These are phyloP conservation scores for Discoglossus pictus DNA, from an alignment of 2,797 vertebrate genomes.

Conservation along the genomic window DNA sequence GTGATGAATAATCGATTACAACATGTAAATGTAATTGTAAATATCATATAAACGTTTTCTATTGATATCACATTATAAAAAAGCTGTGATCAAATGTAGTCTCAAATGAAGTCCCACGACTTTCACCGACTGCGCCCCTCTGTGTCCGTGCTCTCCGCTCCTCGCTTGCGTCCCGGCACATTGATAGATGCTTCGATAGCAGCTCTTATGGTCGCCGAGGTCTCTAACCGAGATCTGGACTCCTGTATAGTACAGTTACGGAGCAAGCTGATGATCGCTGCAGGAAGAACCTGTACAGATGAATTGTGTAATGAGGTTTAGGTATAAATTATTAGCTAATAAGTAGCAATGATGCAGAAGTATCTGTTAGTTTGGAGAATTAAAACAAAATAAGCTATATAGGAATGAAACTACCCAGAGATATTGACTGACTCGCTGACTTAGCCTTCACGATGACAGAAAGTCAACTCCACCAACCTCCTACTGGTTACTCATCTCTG, in stretches of 20 bases:
- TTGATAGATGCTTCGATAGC: slow-evolving; percentile 66
- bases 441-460: too few relatives aligned
- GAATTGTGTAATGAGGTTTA: not conserved
- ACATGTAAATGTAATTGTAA: too few relatives aligned
- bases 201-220: slow-evolving; percentile 64
- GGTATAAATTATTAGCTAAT: not conserved
- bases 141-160: not conserved
- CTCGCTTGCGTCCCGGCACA: slow-evolving; percentile 46
- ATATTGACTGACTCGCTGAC: too few relatives aligned
- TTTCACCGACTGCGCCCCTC: not conserved
- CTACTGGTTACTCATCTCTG: too few relatives aligned
- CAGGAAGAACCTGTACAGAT: slow-evolving; percentile 69
- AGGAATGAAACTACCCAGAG: too few relatives aligned
- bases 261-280: slow-evolving; percentile 70
- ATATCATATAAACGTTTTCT: too few relatives aligned
- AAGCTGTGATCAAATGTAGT: too few relatives aligned
- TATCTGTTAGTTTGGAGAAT: not conserved
- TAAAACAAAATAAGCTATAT: too few relatives aligned
- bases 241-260: slow-evolving; percentile 63
- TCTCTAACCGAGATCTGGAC: slow-evolving; percentile 62
- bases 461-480: too few relatives aligned
- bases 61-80: too few relatives aligned
- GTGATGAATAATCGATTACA: too few relatives aligned
- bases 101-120: too few relatives aligned
- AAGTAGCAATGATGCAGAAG: not conserved